Evolutionary conservation across 2,113 vertebrate genomes (phyloP).

Genomic region (Ia io): DNA sequence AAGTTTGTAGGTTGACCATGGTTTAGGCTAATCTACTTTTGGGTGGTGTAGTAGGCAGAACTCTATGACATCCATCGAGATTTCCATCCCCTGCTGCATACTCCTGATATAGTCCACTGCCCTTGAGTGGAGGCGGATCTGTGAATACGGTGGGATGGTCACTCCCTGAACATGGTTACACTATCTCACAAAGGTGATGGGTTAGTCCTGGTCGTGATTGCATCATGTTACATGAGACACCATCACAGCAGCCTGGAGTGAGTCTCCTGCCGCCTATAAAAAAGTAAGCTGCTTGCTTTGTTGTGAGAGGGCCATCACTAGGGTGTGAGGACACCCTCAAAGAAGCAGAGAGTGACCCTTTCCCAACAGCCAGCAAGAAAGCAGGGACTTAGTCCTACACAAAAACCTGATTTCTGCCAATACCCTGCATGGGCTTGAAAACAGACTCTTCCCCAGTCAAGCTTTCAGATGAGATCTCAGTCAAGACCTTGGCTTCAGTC

Average conservation of each 20-base stretch:
- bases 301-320: background rate
- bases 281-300: background rate
- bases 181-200: background rate
- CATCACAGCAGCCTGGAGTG: background rate
- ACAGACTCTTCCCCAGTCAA: background rate
- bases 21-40: background rate
- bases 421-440: background rate
- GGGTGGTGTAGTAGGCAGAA: background rate
- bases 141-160: background rate
- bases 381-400: background rate
- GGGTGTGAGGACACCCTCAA: background rate
- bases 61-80: background rate
- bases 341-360: background rate
- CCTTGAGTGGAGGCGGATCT: background rate
- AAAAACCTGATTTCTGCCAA: background rate
- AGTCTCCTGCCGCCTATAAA: background rate
- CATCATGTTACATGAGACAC: background rate
- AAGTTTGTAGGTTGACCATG: too few relatives aligned
- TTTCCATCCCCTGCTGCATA: fast-evolving
- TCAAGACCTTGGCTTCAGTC: background rate
- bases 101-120: background rate
- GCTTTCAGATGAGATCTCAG: background rate
- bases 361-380: background rate
- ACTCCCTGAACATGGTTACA: too few relatives aligned
- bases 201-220: background rate